A percentile compares a stretch with the other conserved stretches of the same genome.
Evolutionary conservation across 2,888 invertebrate genomes (phyloP).

Genomic region (Catocala sponsa): DNA sequence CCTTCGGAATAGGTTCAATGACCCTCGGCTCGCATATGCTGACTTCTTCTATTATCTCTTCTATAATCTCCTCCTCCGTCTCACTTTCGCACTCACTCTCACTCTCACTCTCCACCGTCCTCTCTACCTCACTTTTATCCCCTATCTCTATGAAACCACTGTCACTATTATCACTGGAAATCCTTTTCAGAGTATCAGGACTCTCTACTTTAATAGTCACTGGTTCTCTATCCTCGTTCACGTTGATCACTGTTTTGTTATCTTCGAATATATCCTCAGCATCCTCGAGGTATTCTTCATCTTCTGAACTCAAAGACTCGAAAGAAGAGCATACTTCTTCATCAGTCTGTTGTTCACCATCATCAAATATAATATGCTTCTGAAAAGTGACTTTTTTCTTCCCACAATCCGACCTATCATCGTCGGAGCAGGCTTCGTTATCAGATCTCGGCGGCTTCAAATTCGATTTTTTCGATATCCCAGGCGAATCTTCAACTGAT

Average conservation of each 20-base stretch:
- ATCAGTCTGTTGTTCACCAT: slow-evolving; percentile 84
- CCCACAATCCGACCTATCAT: slow-evolving; percentile 79
- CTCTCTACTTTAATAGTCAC: slow-evolving; percentile 69
- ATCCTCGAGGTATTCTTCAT: slow-evolving; percentile 76
- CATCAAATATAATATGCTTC: slow-evolving; percentile 84
- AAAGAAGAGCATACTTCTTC: slow-evolving; percentile 79
- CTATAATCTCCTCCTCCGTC: slow-evolving; percentile 67
- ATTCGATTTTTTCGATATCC: slow-evolving; percentile 75
- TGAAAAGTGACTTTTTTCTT: slow-evolving; percentile 83
- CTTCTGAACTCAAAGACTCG: slow-evolving; percentile 78
- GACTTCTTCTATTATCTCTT: slow-evolving; percentile 58
- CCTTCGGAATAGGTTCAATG: slow-evolving; percentile 9
- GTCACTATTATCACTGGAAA: slow-evolving; percentile 84
- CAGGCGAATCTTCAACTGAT: slow-evolving; percentile 60
- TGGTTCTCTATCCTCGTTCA: slow-evolving; percentile 55
- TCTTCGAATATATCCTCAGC: slow-evolving; percentile 70
- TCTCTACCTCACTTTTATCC: slow-evolving; percentile 72
- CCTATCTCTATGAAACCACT: slow-evolving; percentile 82
- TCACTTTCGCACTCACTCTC: slow-evolving; percentile 64
- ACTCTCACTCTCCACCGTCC: slow-evolving; percentile 61
- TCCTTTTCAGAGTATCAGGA: slow-evolving; percentile 66
- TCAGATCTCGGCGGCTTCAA: slow-evolving; percentile 79
- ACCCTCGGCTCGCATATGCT: slow-evolving; percentile 32
- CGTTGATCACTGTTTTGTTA: slow-evolving; percentile 74
- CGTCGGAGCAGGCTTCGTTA: slow-evolving; percentile 79